Evolutionary conservation across 37 sponge, comb jelly and placozoan genomes (phyloP).

Genomic region (Bolinopsis microptera): DNA sequence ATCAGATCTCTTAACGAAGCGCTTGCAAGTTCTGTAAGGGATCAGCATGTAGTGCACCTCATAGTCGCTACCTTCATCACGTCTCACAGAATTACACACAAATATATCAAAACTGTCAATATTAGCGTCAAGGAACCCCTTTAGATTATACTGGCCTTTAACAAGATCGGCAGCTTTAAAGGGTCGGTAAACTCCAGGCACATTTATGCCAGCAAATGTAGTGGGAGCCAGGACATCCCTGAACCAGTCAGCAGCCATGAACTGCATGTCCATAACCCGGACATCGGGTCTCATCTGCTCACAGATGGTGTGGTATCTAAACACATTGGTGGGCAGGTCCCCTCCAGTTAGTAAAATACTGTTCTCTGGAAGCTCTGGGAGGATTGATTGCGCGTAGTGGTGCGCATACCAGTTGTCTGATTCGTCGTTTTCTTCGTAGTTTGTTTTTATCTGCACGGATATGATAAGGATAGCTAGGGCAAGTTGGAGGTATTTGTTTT

Average conservation of each 20-base stretch:
- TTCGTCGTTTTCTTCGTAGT: constrained; percentile 53
- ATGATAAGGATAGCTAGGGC: constrained; percentile 5
- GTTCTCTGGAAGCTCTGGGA: constrained; percentile 46
- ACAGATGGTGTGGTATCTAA: constrained; percentile 61
- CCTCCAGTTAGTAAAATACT: constrained; percentile 44
- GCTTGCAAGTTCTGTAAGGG: constrained; percentile 46
- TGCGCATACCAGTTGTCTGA: constrained; percentile 36
- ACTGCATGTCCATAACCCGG: constrained; percentile 37
- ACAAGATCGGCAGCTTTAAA: neutral
- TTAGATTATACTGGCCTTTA: constrained; percentile 36
- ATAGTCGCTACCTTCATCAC: neutral
- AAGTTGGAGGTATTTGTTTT: constrained; percentile 21
- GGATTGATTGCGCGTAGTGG: constrained; percentile 43
- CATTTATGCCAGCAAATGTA: neutral
- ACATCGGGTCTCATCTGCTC: constrained; percentile 62
- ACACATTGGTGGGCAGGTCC: constrained; percentile 54
- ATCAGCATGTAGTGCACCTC: neutral
- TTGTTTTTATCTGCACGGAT: constrained; percentile 2
- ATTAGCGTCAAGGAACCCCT: constrained; percentile 9
- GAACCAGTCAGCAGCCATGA: constrained; percentile 57
- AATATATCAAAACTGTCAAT: constrained; percentile 20
- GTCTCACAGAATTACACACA: constrained; percentile 24
- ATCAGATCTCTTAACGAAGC: constrained; percentile 12
- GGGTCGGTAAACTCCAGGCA: constrained; percentile 37
- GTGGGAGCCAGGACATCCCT: constrained; percentile 38